phyloP scores from a whole-genome alignment of 2,888 invertebrate species.

The Cancer borealis region DNA sequence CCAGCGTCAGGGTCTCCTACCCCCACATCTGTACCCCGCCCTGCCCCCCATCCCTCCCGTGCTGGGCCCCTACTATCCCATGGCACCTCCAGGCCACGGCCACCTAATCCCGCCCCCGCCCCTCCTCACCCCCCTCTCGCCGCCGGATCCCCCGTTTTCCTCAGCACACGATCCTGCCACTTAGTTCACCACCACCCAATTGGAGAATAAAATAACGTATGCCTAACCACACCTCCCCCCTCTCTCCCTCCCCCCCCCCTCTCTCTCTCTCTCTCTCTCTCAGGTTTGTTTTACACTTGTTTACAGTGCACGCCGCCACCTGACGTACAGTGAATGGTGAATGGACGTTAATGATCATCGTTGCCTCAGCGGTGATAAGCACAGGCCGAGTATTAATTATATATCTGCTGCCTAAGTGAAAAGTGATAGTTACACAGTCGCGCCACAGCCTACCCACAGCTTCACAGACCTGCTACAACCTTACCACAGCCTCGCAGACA shows the following conservation, averaged over 20 bases:
- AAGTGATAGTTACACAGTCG: neutral
- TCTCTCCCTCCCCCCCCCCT: neutral
- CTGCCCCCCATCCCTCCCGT: slow-evolving; percentile 72
- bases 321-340: neutral
- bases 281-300: neutral
- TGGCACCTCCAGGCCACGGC: slow-evolving; percentile 55
- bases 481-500: neutral
- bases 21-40: slow-evolving; percentile 75
- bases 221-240: neutral
- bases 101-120: slow-evolving; percentile 69
- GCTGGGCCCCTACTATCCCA: slow-evolving; percentile 73
- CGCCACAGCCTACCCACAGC: neutral
- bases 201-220: neutral
- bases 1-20: slow-evolving; percentile 87
- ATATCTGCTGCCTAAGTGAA: neutral
- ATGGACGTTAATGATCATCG: neutral
- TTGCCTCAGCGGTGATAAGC: neutral
- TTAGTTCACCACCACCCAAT: slow-evolving; percentile 3
- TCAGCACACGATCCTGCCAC: slow-evolving; percentile 63
- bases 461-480: neutral
- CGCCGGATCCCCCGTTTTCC: slow-evolving; percentile 63
- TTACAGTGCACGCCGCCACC: neutral
- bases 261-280: neutral
- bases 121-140: slow-evolving; percentile 62
- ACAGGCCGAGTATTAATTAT: neutral